Conservation (phyloP, 1,140 invertebrate genomes). For the Procambarus clarkii region DNA sequence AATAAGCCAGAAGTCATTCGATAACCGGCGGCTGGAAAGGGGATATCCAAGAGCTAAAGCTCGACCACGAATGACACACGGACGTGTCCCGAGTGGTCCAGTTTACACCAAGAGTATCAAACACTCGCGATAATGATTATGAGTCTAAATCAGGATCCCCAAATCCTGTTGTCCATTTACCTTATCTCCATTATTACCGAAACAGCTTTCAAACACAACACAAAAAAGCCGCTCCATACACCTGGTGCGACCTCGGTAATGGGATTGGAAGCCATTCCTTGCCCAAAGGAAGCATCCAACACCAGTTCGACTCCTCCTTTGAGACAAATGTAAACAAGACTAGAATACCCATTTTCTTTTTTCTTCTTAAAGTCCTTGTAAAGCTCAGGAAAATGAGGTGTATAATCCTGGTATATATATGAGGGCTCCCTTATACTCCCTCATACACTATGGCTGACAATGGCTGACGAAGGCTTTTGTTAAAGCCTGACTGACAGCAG, state of each 20-base stretch:
- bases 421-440: constrained; percentile 19
- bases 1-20: no score
- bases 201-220: constrained; percentile 32
- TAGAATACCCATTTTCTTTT: no score
- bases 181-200: constrained; percentile 22
- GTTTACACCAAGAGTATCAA: neutral
- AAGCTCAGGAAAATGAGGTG: neutral
- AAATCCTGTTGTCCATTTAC: constrained; percentile 33
- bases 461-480: constrained; percentile 55
- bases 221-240: neutral
- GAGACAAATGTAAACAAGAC: neutral
- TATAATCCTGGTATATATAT: constrained; percentile 2
- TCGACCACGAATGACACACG: no score
- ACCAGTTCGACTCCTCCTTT: neutral
- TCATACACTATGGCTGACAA: constrained; percentile 38
- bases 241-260: constrained; percentile 11
- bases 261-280: neutral
- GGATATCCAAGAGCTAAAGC: no score
- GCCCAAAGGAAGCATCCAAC: neutral
- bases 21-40: no score
- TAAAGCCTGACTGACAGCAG: constrained; percentile 54
- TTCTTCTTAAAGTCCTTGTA: neutral
- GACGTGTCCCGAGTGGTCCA: neutral
- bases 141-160: neutral
- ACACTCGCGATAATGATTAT: neutral